Evolutionary conservation across 2,888 invertebrate genomes (phyloP).

Genomic region (Agriopis aurantiaria): DNA sequence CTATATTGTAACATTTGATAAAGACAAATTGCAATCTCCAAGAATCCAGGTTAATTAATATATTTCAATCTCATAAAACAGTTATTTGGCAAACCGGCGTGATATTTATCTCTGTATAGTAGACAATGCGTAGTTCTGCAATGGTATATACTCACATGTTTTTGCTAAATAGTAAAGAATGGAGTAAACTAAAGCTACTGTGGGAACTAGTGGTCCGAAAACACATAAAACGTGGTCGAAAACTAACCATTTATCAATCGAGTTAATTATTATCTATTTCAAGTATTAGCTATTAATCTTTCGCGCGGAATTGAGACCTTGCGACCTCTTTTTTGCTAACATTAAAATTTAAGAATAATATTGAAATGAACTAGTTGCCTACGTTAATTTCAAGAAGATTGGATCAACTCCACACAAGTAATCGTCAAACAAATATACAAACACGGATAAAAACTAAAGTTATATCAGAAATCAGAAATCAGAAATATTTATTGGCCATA

Average conservation of each 20-base stretch:
- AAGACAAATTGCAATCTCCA: slow-evolving; percentile 10
- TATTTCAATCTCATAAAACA: slow-evolving; percentile 27
- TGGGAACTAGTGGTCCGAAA: slow-evolving; percentile 18
- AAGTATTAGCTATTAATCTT: no score
- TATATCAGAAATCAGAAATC: no score
- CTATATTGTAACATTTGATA: slow-evolving; percentile 16
- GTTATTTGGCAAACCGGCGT: slow-evolving; percentile 30
- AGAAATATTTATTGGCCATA: no score
- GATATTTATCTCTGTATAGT: slow-evolving; percentile 13
- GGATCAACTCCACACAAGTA: no score
- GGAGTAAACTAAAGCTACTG: slow-evolving; percentile 15
- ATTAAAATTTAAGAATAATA: no score
- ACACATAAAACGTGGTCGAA: neutral
- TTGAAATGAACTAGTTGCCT: no score
- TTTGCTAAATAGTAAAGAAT: slow-evolving; percentile 24
- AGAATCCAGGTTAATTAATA: slow-evolving; percentile 33
- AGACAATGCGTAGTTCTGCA: slow-evolving; percentile 34
- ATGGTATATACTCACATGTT: slow-evolving; percentile 27
- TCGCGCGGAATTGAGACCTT: no score
- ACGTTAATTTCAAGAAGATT: no score
- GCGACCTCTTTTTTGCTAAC: no score
- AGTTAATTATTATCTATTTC: neutral
- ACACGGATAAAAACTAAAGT: no score
- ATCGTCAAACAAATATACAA: no score
- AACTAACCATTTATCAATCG: neutral